Percentiles rank a stretch among this genome's conserved stretches.
Conservation (phyloP, 35 echinoderm and acorn worm genomes). For the Strongylocentrotus purpuratus region DNA sequence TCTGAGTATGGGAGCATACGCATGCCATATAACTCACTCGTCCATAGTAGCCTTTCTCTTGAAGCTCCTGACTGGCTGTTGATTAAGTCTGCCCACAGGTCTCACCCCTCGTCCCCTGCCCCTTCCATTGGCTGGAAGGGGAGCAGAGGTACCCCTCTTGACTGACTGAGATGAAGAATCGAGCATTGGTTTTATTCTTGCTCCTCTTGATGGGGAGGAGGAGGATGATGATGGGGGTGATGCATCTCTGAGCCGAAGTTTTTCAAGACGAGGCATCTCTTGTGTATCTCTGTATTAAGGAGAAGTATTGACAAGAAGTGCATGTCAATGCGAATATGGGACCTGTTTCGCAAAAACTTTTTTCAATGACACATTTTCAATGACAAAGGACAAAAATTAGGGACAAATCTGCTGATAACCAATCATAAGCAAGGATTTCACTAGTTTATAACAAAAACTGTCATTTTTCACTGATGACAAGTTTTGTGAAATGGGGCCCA, state of each 20-base stretch:
- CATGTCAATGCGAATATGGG: not conserved
- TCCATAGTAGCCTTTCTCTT: slow-evolving; percentile 50
- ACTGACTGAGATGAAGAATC: not conserved
- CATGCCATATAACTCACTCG: slow-evolving; percentile 15
- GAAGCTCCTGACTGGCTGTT: not conserved
- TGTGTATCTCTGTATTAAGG: not conserved
- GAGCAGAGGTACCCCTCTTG: not conserved
- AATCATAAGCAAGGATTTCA: no score
- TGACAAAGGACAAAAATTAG: no score
- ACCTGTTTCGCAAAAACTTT: not conserved
- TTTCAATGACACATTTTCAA: no score
- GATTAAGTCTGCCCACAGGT: not conserved
- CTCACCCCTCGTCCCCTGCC: not conserved
- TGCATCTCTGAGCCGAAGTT: not conserved
- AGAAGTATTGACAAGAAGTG: not conserved
- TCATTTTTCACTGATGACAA: no score
- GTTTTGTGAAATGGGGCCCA: no score
- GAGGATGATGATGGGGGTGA: not conserved
- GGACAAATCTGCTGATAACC: no score
- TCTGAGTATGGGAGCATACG: no score
- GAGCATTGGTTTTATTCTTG: not conserved
- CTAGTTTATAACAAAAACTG: no score
- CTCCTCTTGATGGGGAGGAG: not conserved
- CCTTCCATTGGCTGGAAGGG: not conserved
- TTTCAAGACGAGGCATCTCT: not conserved